Evolutionary conservation across 2,113 vertebrate genomes (phyloP).

Genomic region (Anas platyrhynchos): DNA sequence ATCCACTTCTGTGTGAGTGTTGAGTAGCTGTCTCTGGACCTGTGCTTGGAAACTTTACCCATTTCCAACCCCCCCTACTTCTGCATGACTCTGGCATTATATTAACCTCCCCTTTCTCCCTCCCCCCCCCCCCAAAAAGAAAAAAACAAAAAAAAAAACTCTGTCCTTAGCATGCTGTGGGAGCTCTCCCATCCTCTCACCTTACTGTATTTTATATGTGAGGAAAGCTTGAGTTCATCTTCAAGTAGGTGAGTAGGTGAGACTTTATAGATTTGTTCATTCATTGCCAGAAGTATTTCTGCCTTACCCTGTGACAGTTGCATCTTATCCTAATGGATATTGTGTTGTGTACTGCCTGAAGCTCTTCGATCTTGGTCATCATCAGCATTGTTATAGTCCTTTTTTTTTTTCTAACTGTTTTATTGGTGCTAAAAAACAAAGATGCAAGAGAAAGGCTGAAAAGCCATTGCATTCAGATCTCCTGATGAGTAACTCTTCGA

Average conservation of each 20-base stretch:
- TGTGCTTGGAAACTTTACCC: neutral
- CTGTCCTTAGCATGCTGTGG: neutral
- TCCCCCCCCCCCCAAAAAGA: too few relatives aligned
- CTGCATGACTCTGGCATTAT: neutral
- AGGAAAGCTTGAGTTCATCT: neutral
- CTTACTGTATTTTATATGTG: neutral
- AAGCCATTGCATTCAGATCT: neutral
- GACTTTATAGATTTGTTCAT: neutral
- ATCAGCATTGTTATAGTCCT: neutral
- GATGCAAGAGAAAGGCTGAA: neutral
- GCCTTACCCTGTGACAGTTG: neutral
- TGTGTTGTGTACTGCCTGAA: neutral
- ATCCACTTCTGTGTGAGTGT: neutral
- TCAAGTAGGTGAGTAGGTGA: neutral
- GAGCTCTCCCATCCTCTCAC: neutral
- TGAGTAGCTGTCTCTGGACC: neutral
- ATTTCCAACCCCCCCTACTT: neutral
- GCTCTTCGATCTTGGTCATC: neutral
- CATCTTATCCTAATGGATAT: neutral
- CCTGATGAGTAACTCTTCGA: neutral
- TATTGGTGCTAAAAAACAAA: neutral
- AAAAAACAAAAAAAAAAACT: neutral
- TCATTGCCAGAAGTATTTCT: neutral
- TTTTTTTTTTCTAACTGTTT: constrained; percentile 2
- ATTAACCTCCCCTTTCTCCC: too few relatives aligned